Conservation (phyloP, 2,888 invertebrate genomes). For the Rhyacophila evoluta region DNA sequence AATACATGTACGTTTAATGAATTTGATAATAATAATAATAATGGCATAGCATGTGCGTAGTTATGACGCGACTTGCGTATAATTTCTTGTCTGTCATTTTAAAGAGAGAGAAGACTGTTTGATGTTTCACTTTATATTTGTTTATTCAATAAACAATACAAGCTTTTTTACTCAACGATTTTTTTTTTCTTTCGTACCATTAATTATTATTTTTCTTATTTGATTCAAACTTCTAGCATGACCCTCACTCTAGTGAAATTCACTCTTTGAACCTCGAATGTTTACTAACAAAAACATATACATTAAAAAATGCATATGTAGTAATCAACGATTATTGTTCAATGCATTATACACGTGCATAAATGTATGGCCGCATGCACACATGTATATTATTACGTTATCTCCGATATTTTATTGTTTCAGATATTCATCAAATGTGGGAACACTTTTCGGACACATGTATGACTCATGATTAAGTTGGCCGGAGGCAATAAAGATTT, state of each 20-base stretch:
- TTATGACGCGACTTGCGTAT: not conserved
- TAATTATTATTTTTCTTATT: not conserved
- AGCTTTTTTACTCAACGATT: not conserved
- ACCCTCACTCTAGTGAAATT: not conserved
- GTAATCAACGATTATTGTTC: no score
- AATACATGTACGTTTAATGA: not conserved
- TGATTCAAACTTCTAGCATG: not conserved
- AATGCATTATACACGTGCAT: no score
- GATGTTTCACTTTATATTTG: conserved; percentile 10
- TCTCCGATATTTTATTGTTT: no score
- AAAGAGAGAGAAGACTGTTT: conserved; percentile 3
- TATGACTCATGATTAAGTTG: no score
- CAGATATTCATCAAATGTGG: no score
- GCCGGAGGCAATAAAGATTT: no score
- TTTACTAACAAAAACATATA: no score
- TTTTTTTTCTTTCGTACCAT: not conserved
- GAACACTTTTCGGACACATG: no score
- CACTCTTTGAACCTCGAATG: not conserved
- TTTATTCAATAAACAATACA: not conserved
- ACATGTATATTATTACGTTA: no score
- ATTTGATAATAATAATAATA: conserved; percentile 11
- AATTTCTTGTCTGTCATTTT: not conserved
- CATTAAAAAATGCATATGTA: no score
- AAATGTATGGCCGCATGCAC: no score
- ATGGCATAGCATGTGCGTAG: not conserved